These are phyloP conservation scores for Scyliorhinus canicula DNA, from an alignment of 2,797 vertebrate genomes.

Conservation along the genomic window DNA sequence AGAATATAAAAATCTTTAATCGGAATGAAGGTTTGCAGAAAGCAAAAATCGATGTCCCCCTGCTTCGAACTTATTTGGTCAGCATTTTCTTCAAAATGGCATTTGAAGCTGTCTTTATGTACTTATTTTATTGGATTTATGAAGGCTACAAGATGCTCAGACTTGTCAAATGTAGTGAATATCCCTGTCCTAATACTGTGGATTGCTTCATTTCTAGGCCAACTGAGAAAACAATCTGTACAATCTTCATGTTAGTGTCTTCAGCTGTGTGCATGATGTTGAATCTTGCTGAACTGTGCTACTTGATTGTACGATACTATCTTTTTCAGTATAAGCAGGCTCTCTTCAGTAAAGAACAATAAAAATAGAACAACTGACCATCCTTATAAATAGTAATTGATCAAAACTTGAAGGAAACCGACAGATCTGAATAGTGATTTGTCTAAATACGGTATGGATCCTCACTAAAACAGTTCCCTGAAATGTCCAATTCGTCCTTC, in stretches of 20 bases:
- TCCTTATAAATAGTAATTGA: neutral
- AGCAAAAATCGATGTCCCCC: conserved; percentile 51
- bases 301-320: neutral
- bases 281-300: conserved; percentile 55
- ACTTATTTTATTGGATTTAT: conserved; percentile 57
- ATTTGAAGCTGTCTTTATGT: conserved; percentile 63
- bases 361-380: too few species aligned
- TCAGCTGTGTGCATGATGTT: conserved; percentile 61
- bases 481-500: neutral
- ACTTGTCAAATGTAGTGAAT: conserved; percentile 59
- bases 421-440: neutral
- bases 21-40: conserved; percentile 52
- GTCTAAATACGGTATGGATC: too few species aligned
- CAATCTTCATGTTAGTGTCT: conserved; percentile 60
- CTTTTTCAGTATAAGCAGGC: neutral
- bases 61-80: conserved; percentile 62
- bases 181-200: conserved; percentile 63
- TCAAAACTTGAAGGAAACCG: neutral
- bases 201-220: conserved; percentile 65
- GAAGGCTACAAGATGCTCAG: conserved; percentile 60
- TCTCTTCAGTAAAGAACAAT: neutral
- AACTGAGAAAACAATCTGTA: conserved; percentile 65
- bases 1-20: conserved; percentile 47
- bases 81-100: conserved; percentile 58
- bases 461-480: neutral